Evolutionary conservation across 2,797 vertebrate species (phyloP).

Genomic region (Apogon talboti): DNA sequence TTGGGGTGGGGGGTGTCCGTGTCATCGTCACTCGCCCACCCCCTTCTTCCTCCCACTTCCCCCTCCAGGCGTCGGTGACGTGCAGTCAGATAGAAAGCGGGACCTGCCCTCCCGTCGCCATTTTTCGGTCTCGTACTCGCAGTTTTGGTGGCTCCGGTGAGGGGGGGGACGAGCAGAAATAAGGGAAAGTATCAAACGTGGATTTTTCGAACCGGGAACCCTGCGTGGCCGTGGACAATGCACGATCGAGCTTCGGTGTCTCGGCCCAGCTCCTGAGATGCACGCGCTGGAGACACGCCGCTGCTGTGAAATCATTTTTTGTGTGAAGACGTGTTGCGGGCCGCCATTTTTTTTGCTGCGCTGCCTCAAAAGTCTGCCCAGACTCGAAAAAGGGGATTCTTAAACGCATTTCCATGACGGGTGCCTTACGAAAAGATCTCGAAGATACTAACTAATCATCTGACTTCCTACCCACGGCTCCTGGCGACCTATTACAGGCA

Average conservation of each 20-base stretch:
- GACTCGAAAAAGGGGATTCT: conserved; percentile 64
- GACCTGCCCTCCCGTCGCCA: conserved; percentile 87
- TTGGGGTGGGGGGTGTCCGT: not conserved
- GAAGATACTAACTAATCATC: conserved; percentile 32
- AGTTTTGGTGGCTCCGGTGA: conserved; percentile 59
- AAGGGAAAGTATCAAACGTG: conserved; percentile 50
- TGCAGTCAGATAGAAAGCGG: conserved; percentile 66
- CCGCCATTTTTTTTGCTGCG: conserved; percentile 85
- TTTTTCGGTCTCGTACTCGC: conserved; percentile 77
- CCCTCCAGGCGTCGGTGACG: conserved; percentile 71
- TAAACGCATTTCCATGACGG: conserved; percentile 58
- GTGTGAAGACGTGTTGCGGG: conserved; percentile 86
- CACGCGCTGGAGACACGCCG: conserved; percentile 51
- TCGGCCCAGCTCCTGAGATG: conserved; percentile 44
- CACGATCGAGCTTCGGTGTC: conserved; percentile 1
- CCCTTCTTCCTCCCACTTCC: conserved; percentile 12
- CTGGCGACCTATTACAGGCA: conserved; percentile 39
- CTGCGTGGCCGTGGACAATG: conserved; percentile 26
- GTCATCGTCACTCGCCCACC: conserved; percentile 29
- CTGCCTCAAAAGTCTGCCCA: conserved; percentile 74
- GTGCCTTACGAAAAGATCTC: conserved; percentile 33
- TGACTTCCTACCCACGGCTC: conserved; percentile 26
- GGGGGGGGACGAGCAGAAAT: conserved; percentile 55
- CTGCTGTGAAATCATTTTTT: conserved; percentile 59
- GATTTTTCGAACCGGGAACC: not conserved